A percentile compares a stretch with the other conserved stretches of the same genome.
These are phyloP conservation scores for Dallia pectoralis DNA, from an alignment of 2,797 vertebrate species.

Conservation along the genomic window DNA sequence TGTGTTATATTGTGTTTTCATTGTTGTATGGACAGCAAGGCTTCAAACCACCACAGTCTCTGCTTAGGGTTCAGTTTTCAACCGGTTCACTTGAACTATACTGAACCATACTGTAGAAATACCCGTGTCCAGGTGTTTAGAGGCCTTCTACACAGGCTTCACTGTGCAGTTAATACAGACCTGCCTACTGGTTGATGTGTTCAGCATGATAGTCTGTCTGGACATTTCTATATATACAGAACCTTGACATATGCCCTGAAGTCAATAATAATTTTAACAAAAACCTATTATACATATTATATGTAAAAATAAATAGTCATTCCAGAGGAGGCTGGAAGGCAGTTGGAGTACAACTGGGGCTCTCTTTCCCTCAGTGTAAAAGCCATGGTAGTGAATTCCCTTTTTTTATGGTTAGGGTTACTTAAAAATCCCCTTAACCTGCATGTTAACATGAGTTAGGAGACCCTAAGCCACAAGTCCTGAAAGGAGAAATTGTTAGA, in stretches of 20 bases:
- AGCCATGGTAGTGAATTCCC: neutral
- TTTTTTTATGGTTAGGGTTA: too few relatives aligned
- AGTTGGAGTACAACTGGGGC: neutral
- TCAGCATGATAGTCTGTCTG: too few relatives aligned
- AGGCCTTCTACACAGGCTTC: neutral
- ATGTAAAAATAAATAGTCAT: neutral
- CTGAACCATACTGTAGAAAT: neutral
- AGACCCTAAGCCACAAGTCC: neutral
- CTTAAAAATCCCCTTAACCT: neutral
- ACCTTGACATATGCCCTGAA: neutral
- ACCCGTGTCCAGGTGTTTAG: slow-evolving; percentile 5
- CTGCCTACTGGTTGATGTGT: neutral
- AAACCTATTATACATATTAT: neutral
- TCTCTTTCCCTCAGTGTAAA: neutral
- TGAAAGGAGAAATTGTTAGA: neutral
- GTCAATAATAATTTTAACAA: neutral
- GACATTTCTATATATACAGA: neutral
- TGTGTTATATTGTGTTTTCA: neutral
- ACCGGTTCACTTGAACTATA: neutral
- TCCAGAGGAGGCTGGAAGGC: neutral
- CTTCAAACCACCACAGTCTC: neutral
- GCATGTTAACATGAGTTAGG: neutral
- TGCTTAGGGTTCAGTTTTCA: neutral
- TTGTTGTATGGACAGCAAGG: neutral
- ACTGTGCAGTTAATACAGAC: neutral